phyloP scores from a whole-genome alignment of 2,113 vertebrate genomes.

The Odocoileus hemionus region DNA sequence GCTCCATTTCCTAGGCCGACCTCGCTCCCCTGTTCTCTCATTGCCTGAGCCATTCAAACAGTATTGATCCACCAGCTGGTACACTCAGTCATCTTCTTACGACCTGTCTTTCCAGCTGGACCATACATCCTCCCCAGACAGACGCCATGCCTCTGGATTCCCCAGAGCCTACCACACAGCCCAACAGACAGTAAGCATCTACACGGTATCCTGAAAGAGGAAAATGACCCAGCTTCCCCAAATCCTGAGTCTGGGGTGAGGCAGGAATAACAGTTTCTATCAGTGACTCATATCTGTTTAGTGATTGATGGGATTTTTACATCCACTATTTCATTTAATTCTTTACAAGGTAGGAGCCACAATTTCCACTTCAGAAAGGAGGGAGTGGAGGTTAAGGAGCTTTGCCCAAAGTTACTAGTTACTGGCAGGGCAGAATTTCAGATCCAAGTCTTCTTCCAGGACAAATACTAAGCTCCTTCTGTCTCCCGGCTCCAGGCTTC shows the following conservation, averaged over 20 bases:
- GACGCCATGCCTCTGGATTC: not conserved
- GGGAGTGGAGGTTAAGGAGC: not conserved
- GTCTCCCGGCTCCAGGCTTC: not conserved
- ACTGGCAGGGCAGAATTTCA: not conserved
- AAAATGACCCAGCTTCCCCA: not conserved
- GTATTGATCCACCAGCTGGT: constrained; percentile 61
- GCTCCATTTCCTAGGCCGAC: not conserved
- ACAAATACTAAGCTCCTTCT: constrained; percentile 20
- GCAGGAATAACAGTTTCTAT: not conserved
- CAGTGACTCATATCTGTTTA: not conserved
- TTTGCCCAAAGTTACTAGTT: not conserved
- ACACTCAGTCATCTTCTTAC: constrained; percentile 64
- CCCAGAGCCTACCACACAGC: not conserved
- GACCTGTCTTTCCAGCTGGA: constrained; percentile 44
- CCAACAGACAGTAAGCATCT: not conserved
- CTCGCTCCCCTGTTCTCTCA: constrained; percentile 46
- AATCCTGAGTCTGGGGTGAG: not conserved
- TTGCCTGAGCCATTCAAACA: constrained; percentile 43
- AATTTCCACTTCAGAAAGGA: not conserved
- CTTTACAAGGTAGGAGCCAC: not conserved
- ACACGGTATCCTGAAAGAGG: constrained; percentile 5
- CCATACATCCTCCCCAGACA: constrained; percentile 33
- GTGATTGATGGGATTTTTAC: not conserved
- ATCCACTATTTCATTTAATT: not conserved
- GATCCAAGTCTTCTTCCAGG: constrained; percentile 22